Evolutionary conservation across 2,797 vertebrate genomes (phyloP), one percentile per base, ranked within the genome.

Genomic region (Halcyon leucocephala): DNA sequence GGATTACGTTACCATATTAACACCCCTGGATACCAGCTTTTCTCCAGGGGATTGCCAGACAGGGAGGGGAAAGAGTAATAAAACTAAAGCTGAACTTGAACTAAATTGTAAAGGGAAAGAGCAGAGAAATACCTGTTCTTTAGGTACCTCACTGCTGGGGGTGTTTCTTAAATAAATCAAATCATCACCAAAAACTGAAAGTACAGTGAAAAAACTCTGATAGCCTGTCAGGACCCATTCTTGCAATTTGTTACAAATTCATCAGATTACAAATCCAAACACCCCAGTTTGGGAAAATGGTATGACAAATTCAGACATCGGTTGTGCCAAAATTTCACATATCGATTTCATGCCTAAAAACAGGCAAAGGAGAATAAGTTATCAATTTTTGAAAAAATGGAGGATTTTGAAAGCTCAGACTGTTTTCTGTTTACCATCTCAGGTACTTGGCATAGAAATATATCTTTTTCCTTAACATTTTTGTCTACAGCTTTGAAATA

Each of bases 11-110:
- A 7, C 4, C 17, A 1, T 2, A 2, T 13, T 44, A 72, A 60
- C 0, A 0, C 25, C 15, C 29, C 31, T 0, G 0, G 18, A 11
- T 37, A 13, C 57, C 37, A 52, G 28, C 7, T 35, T 57, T 90
- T 73, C 67, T 49, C 67, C 69, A 35, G 52, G 21, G n/a, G 3
- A 64, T 21, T 35, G 3, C 12, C 48, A 60, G 5, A 19, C 2
- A 0, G 20, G 7, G 31, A 44, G 82, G 14, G 14, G 37, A 79
- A 55, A 51, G 12, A 12, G 13, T 15, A 58, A 51, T 39, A 69
- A 82, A 90, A 72, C 39, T 39, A 28, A 80, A 91, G 58, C 25
- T 31, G n/a, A 90, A 9, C 39, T 48, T 14, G 26, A 64, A 74
- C 33, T 49, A 49, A 62, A 66, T 60, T 80, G 25, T 39, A 41